Conservation (phyloP, 1,140 invertebrate genomes). For the Capitella teleta region DNA sequence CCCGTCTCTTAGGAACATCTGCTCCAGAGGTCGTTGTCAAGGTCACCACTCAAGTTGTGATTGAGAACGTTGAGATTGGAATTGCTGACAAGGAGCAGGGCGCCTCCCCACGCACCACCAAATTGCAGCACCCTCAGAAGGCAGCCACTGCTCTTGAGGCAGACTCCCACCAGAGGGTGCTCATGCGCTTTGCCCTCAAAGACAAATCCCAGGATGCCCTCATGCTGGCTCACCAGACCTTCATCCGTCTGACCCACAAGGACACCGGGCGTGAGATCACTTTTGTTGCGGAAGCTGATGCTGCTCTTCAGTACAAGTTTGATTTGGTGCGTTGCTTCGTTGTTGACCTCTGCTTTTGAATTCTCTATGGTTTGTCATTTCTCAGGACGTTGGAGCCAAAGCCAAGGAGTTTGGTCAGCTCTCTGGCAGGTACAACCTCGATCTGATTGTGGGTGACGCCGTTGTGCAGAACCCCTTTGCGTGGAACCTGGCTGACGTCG, state of each 20-base stretch:
- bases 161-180: constrained; percentile 79
- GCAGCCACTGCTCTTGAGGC: constrained; percentile 52
- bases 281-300: constrained; percentile 84
- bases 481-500: constrained; percentile 64
- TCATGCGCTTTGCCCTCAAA: constrained; percentile 67
- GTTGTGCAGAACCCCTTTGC: constrained; percentile 76
- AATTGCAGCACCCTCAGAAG: constrained; percentile 61
- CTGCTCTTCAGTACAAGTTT: constrained; percentile 71
- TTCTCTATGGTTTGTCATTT: constrained; percentile 10
- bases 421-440: constrained; percentile 69
- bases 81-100: constrained; percentile 68
- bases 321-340: constrained; percentile 58
- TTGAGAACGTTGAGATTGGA: constrained; percentile 75
- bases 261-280: constrained; percentile 69
- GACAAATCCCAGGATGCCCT: constrained; percentile 58
- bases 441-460: constrained; percentile 81
- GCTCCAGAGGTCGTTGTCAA: constrained; percentile 48
- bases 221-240: constrained; percentile 80
- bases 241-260: constrained; percentile 63
- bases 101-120: constrained; percentile 45
- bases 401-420: constrained; percentile 67
- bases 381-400: constrained; percentile 65
- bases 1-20: constrained; percentile 45
- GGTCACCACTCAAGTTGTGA: constrained; percentile 48
- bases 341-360: background rate